phyloP scores from a whole-genome alignment of 2,888 invertebrate genomes.

The Lasioglossum pauxillum region DNA sequence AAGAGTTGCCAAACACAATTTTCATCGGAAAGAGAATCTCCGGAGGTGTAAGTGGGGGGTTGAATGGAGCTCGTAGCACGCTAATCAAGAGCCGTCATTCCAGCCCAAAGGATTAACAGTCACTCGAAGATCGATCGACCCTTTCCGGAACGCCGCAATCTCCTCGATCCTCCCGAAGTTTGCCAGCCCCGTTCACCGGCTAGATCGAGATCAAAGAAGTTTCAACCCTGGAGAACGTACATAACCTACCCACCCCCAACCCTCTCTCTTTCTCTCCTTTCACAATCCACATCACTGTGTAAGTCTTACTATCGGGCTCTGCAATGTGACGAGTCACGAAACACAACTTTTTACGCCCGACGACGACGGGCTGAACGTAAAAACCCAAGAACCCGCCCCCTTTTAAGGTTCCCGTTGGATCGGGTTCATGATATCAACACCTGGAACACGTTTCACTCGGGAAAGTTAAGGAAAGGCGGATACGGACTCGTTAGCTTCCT shows the following conservation, averaged over 20 bases:
- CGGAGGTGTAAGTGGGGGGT: not conserved
- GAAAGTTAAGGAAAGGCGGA: not conserved
- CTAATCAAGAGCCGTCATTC: conserved; percentile 21
- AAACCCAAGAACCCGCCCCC: conserved; percentile 7
- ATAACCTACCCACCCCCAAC: not conserved
- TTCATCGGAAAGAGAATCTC: conserved; percentile 12
- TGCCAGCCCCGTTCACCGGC: not conserved
- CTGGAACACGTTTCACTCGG: not conserved
- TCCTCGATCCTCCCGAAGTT: conserved; percentile 34
- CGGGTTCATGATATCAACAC: not conserved
- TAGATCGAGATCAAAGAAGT: conserved; percentile 50
- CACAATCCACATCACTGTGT: not conserved
- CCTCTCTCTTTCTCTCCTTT: not conserved
- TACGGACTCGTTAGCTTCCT: not conserved
- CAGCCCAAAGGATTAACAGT: conserved; percentile 18
- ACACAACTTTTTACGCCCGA: conserved; percentile 40
- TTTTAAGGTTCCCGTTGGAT: not conserved
- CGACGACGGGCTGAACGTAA: conserved; percentile 1
- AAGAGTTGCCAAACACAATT: conserved; percentile 22
- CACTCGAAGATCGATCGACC: conserved; percentile 35
- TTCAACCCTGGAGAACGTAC: conserved; percentile 13
- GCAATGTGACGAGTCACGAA: conserved; percentile 51
- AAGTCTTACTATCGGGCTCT: conserved; percentile 3
- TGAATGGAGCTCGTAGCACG: conserved; percentile 7
- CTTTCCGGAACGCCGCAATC: conserved; percentile 26